Base-by-base conservation (phyloP, 2,888 invertebrate genomes). In the Junonia oenone region DNA sequence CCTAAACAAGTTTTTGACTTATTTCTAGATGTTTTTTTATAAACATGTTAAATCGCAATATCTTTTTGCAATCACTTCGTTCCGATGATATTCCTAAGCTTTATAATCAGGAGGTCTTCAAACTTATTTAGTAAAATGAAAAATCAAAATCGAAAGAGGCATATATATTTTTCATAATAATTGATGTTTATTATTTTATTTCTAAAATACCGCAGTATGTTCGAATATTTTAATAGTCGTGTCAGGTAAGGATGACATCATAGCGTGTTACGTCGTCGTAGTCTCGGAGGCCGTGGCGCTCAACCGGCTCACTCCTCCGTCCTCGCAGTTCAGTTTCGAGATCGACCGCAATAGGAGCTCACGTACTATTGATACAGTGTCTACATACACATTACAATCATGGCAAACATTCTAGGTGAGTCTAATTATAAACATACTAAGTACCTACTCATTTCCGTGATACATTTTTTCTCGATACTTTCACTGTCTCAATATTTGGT, bases 331-430 rank as follows among this genome's bases (percentile, higher is more conserved):
- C 77, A 82, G 82, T 83, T 71, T 72, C 66, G 71, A 71, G 79
- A 73, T 73, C 76, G 78, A 75, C 65, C 65, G 73, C 77, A 68
- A 56, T 54, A 61, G 59, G 73, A 65, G 65, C 72, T 65, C 64
- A 78, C 79, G 76, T 69, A 59, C 56, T 62, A 63, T 53, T 63
- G 62, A 59, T 57, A 52, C 33, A 71, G 73, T 71, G 70, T 33
- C 33, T 43, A 64, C 70, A 65, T 55, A 60, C 35, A 54, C 62
- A 58, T 50, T 55, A 35, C 50, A 71, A 83, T 66, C 77, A 89
- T 89, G 88, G 73, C 87, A 64, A 85, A 88, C 74, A 66, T 86
- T 63, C 74, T 89, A 74, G 89, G 89, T 89, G 64, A 86, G 88
- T 82, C 58, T 37, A 35, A 38, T 33, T 27, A 38, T 49, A 52